phyloP scores from a whole-genome alignment of 2,113 vertebrate genomes.

The Turdus rufiventris region DNA sequence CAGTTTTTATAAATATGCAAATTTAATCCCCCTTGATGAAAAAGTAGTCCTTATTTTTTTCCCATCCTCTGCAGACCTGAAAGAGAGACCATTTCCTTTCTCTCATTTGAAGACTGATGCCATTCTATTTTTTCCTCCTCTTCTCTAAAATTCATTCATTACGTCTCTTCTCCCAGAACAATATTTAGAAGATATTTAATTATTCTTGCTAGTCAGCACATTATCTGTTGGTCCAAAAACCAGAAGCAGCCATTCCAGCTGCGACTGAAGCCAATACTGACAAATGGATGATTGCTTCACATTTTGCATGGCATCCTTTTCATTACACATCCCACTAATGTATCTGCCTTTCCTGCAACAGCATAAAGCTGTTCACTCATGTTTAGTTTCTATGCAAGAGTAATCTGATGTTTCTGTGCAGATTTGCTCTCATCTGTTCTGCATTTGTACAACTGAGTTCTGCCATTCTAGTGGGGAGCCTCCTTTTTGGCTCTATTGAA shows the following conservation, averaged over 20 bases:
- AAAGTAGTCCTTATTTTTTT: background rate
- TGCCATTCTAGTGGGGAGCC: background rate
- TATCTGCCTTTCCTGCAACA: background rate
- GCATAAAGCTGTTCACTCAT: background rate
- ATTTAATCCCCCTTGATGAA: background rate
- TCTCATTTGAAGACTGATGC: background rate
- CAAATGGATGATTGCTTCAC: background rate
- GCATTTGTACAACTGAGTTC: background rate
- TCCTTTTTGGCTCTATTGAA: background rate
- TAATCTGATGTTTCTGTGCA: background rate
- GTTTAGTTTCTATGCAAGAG: background rate
- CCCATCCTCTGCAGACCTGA: background rate
- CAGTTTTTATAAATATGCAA: background rate
- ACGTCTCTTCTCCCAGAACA: background rate
- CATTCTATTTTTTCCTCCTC: background rate
- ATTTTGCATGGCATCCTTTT: background rate
- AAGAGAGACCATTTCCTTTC: background rate
- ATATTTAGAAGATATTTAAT: background rate
- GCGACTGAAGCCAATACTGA: background rate
- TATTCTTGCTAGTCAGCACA: background rate
- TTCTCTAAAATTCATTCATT: background rate
- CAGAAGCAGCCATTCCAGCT: slow-evolving; percentile 7
- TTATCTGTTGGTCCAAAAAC: background rate
- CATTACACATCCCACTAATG: background rate
- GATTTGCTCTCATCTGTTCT: background rate